Evolutionary conservation across 2,888 invertebrate genomes (phyloP), one percentile per base, ranked within the genome.

Genomic region (Melolontha melolontha): DNA sequence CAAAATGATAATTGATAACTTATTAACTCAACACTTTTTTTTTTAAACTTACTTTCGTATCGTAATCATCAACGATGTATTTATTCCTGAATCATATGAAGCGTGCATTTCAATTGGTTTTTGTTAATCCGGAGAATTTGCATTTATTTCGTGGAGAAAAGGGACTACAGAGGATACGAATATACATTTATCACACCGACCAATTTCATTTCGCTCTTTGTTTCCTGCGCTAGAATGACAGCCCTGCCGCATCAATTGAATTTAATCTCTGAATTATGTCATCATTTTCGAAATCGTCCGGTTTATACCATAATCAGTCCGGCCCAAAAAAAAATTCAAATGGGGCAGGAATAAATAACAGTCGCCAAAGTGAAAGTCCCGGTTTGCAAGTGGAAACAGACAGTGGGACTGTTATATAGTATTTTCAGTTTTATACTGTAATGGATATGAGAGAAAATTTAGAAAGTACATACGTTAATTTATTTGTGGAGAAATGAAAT

Each of bases 261-360:
- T 59, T 59, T 59, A 44, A 59, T 59, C 59, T 59, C 44, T 42
- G 59, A 59, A 59, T 59, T 59, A 59, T 59, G 59, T 44, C 59
- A 47, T 59, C 59, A 59, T 59, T 59, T 59, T 59, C 59, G 59
- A 59, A 59, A 59, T 59, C 44, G 59, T 59, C 44, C 59, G 59
- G 59, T 59, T 59, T 44, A 59, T 59, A 59, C 59, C 44, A 59
- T 59, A 59, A 59, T 59, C 59, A 59, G 44, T 44, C 14, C 29
- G 59, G 44, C 14, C 29, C 8, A 14, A 47, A 47, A 47, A 47
- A 59, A 41, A 59, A 34, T 34, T 42, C 27, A 59, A 59, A 59
- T 42, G 44, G 29, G 22, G 14, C 12, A 11, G 8, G 44, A 40
- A 59, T 59, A 59, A 59, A 59, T 59, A 59, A 59, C 47, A 27